These are phyloP conservation scores for Cebuella pygmaea DNA, from an alignment of 2,797 vertebrate species.

Conservation along the genomic window DNA sequence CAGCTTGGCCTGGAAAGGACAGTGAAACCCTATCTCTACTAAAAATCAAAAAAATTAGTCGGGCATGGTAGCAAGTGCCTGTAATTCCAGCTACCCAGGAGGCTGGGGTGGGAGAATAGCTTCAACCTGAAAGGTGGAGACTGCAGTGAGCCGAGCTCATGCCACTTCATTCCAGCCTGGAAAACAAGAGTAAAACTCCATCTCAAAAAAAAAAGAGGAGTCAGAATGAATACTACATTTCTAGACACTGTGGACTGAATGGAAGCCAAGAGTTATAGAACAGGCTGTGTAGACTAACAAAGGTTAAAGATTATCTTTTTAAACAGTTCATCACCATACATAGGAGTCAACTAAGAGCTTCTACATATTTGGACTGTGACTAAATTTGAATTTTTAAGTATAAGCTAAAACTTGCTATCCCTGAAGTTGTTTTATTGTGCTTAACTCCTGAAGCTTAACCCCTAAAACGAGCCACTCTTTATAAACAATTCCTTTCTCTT, in stretches of 20 bases:
- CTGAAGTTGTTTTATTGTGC: neutral
- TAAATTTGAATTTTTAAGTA: neutral
- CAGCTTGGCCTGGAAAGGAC: too few relatives aligned
- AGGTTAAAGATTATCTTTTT: neutral
- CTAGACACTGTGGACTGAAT: neutral
- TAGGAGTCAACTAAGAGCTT: neutral
- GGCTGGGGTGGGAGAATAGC: too few relatives aligned
- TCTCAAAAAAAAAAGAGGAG: neutral
- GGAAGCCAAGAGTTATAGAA: neutral
- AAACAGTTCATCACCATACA: conserved; percentile 1
- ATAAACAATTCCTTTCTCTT: neutral
- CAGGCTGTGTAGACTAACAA: neutral
- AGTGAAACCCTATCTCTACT: too few relatives aligned
- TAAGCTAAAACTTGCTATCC: neutral
- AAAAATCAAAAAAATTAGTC: too few relatives aligned
- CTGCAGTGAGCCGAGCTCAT: too few relatives aligned
- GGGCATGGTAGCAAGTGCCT: too few relatives aligned
- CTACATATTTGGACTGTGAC: neutral
- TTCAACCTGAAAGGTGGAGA: too few relatives aligned
- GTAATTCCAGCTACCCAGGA: too few relatives aligned
- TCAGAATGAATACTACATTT: neutral
- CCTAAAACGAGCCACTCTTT: neutral
- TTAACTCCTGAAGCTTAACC: neutral
- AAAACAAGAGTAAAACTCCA: too few relatives aligned
- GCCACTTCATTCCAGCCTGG: too few relatives aligned